These are phyloP conservation scores for Tinea semifulvella DNA, from an alignment of 2,888 invertebrate species.

Conservation along the genomic window DNA sequence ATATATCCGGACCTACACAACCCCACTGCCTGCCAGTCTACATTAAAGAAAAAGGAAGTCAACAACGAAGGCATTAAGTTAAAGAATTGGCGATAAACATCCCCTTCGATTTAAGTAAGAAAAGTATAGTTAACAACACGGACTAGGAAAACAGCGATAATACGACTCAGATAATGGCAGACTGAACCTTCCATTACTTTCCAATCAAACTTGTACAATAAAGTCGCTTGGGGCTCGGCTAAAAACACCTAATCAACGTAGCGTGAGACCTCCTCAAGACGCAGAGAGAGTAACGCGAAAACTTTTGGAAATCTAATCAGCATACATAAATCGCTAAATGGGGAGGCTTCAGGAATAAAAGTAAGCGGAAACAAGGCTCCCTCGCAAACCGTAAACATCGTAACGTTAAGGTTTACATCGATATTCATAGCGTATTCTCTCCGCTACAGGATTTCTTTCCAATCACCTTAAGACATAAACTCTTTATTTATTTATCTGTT, in stretches of 20 bases:
- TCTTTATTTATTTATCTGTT: too few relatives aligned
- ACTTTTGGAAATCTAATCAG: slow-evolving; percentile 37
- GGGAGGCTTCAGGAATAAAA: slow-evolving; percentile 22
- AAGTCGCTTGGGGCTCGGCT: slow-evolving; percentile 29
- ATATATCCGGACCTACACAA: too few relatives aligned
- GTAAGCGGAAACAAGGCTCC: slow-evolving; percentile 23
- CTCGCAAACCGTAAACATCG: slow-evolving; percentile 14
- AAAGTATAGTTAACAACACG: slow-evolving; percentile 27
- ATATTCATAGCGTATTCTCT: slow-evolving; percentile 1
- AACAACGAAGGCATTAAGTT: slow-evolving; percentile 18
- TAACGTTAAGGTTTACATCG: neutral
- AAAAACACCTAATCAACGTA: slow-evolving; percentile 41
- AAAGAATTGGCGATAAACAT: slow-evolving; percentile 19
- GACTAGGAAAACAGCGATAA: slow-evolving; percentile 30
- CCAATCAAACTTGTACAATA: slow-evolving; percentile 49
- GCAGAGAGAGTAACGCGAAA: slow-evolving; percentile 19
- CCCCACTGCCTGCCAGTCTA: slow-evolving; percentile 21
- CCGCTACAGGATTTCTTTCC: neutral
- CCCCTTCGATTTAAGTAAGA: slow-evolving; percentile 24
- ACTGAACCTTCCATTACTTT: slow-evolving; percentile 36
- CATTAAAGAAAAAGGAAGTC: slow-evolving; percentile 18
- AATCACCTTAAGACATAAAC: neutral
- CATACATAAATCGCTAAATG: slow-evolving; percentile 41
- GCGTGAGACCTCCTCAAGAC: slow-evolving; percentile 19
- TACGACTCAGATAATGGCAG: slow-evolving; percentile 30